Evolutionary conservation across 2,797 vertebrate genomes (phyloP), one percentile per base, ranked within the genome.

Genomic region (Galago senegalensis): DNA sequence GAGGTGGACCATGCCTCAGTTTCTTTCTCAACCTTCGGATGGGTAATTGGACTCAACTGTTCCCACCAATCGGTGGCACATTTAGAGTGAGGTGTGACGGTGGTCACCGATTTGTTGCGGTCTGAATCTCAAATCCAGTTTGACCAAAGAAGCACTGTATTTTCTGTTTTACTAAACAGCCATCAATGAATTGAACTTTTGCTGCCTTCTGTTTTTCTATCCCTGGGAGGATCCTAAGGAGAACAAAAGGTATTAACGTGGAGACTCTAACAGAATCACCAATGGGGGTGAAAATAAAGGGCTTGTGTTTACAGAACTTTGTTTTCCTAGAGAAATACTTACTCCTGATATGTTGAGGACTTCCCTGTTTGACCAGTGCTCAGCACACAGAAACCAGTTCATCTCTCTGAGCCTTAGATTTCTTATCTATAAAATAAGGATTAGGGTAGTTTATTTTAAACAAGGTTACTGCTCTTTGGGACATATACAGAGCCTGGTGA

Each of bases 371-470:
- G 37, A 29, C 8, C 27, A 11, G 63, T 46, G 21, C 7, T 70
- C 14, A 37, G 27, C 1, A 49, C 49, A 65, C 61, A 27, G 58
- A 70, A 60, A 29, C 3, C 53, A 75, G 53, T 53, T 46, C 31
- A 31, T 70, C 25, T 80, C 29, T 95, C 70, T n/a, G 11, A 40
- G 61, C 9, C 58, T 72, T 2, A 5, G 5, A 17, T 60, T 91
- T 75, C 56, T 89, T 72, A 72, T 70, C 53, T 63, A 2, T 34
- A 82, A 84, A 95, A 65, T 69, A 69, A 95, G 49, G 21, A 60
- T 72, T 63, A 82, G 58, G 58, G 43, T 61, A 63, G 37, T 10
- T 82, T 37, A 10, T 46, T 56, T 83, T 61, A 69, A 87, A 73
- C 1, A 31, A 77, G 40, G 3, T 14, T 16, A 23, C 37, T 31